These are phyloP conservation scores for Tinamus major DNA, from an alignment of 2,797 vertebrate genomes.

Conservation along the genomic window DNA sequence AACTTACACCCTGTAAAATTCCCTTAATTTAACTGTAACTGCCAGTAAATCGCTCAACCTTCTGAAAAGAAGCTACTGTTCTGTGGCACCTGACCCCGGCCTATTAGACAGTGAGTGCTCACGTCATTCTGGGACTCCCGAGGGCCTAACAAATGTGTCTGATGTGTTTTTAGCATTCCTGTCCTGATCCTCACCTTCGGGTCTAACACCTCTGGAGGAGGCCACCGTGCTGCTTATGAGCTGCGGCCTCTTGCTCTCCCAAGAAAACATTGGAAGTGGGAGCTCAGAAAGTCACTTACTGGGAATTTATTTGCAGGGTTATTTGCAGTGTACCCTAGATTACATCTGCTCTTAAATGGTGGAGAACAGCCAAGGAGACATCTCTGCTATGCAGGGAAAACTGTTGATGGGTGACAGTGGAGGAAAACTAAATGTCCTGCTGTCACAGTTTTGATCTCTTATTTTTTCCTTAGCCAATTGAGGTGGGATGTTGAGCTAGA, in stretches of 20 bases:
- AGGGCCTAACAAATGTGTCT: neutral
- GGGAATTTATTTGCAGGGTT: neutral
- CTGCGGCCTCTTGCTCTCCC: too few relatives aligned
- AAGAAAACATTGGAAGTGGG: neutral
- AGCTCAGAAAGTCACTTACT: neutral
- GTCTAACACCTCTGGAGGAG: neutral
- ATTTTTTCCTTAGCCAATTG: neutral
- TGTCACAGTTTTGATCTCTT: neutral
- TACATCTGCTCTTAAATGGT: neutral
- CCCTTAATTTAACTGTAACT: neutral
- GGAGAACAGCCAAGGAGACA: neutral
- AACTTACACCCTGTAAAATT: neutral
- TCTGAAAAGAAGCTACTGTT: neutral
- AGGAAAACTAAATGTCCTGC: neutral
- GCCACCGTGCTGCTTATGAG: neutral
- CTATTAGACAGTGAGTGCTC: neutral
- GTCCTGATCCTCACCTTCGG: neutral
- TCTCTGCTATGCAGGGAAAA: rapidly evolving
- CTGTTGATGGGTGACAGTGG: neutral
- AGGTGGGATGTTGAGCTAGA: neutral
- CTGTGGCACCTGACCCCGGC: neutral
- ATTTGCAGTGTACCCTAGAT: neutral
- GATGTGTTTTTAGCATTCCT: neutral
- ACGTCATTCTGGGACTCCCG: neutral
- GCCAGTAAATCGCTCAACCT: neutral